Evolutionary conservation across 2,888 invertebrate species (phyloP), one percentile per base, ranked within the genome.

Genomic region (Eucera pruinosa): DNA sequence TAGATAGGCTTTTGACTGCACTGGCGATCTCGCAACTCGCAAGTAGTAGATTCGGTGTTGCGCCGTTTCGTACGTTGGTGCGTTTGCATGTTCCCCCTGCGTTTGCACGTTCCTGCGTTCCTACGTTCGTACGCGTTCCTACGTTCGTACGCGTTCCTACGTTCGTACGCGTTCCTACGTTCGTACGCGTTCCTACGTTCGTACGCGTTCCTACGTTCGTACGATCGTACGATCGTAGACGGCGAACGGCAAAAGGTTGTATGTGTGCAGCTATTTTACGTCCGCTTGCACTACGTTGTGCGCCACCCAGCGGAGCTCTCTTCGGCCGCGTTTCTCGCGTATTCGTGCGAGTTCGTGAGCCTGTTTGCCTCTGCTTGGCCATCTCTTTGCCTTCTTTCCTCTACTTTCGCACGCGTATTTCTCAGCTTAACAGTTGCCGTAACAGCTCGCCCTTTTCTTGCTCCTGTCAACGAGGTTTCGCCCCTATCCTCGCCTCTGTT

Each of bases 281-380:
- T 82, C 75, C 79, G 78, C 73, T 75, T 74, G 76, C 77, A 73
- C 65, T 81, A 78, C 69, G 78, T 61, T 33, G 82, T 72, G 86
- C 86, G 86, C 86, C 86, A 86, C 79, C 86, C 78, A 78, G 82
- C 82, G 86, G 83, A 75, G 62, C 66, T 82, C 64, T 66, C 74
- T 68, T 67, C 82, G 73, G 67, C 58, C 78, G 79, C 69, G 83
- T 83, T 83, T 85, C 81, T 79, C 83, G 83, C 76, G 69, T 72
- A 65, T 81, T 76, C 79, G 75, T 82, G 77, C 78, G 74, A 80
- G 82, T 80, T 75, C 69, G 71, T 72, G 50, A 70, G 75, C 71
- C 60, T 75, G 69, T 48, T 60, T 66, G 62, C 23, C 58, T n/a
- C n/a, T 50, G 50, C 64, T 70, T 54, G 65, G 54, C 60, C 58